Conservation (phyloP, 2,113 vertebrate species). For the Alethe diademata region DNA sequence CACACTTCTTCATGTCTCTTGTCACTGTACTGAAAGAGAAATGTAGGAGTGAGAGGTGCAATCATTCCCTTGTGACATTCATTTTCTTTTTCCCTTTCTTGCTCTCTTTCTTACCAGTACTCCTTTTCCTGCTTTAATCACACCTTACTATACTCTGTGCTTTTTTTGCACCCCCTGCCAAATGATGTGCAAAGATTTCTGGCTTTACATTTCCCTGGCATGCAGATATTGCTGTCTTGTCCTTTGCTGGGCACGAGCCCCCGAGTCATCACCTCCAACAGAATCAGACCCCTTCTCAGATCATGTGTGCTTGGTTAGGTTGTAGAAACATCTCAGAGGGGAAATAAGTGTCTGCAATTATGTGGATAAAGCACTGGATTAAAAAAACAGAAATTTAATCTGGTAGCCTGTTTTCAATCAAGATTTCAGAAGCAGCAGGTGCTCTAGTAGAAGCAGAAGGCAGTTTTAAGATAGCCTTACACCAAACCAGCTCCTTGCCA, state of each 20-base stretch:
- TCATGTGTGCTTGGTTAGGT: neutral
- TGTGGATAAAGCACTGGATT: neutral
- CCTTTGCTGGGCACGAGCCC: neutral
- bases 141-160: neutral
- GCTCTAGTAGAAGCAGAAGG: slow-evolving; percentile 36
- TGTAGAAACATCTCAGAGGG: neutral
- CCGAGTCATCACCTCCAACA: neutral
- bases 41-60: neutral
- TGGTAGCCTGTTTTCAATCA: neutral
- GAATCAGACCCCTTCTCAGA: neutral
- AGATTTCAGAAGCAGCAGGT: slow-evolving; percentile 12
- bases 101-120: neutral
- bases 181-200: neutral
- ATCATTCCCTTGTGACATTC: neutral
- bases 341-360: neutral
- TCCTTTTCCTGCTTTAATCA: neutral
- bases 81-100: neutral
- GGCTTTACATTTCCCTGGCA: neutral
- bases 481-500: neutral
- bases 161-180: neutral
- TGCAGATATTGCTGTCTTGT: neutral
- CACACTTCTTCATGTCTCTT: neutral
- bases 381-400: neutral
- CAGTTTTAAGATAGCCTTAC: slow-evolving; percentile 24
- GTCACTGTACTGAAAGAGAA: neutral